Conservation (phyloP, 2,888 invertebrate species). For the Apodemia duryi region DNA sequence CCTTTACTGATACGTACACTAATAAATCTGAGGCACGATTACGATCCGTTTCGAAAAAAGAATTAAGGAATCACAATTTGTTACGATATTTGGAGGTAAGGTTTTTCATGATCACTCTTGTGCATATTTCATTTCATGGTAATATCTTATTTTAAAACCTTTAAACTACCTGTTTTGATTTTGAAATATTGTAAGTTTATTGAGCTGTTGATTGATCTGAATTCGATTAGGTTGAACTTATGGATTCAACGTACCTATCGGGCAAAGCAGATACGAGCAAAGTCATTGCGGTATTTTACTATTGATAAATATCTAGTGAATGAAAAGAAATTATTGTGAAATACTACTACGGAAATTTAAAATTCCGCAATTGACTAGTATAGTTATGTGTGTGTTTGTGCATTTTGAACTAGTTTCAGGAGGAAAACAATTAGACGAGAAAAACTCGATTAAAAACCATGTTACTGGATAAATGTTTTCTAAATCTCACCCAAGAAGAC, state of each 20-base stretch:
- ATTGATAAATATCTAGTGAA: no score
- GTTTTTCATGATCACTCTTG: not conserved
- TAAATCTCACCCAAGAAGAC: no score
- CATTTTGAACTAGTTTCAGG: no score
- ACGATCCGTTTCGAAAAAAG: not conserved
- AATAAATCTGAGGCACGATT: not conserved
- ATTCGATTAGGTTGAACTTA: not conserved
- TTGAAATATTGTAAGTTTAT: not conserved
- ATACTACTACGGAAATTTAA: no score
- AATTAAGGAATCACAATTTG: not conserved
- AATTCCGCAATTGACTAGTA: no score
- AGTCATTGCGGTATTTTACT: not conserved
- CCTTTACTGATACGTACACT: not conserved
- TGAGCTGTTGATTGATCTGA: not conserved
- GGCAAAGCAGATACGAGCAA: not conserved
- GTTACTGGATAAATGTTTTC: no score
- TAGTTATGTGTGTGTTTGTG: no score
- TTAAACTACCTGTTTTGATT: not conserved
- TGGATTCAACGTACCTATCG: not conserved
- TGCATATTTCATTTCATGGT: not conserved
- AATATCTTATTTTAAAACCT: not conserved
- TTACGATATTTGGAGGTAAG: not conserved
- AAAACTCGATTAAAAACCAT: no score
- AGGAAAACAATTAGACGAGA: no score
- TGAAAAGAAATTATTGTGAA: no score